Evolutionary conservation across 1,140 invertebrate genomes (phyloP), one percentile per base, ranked within the genome.

Genomic region (Drosophila subobscura): DNA sequence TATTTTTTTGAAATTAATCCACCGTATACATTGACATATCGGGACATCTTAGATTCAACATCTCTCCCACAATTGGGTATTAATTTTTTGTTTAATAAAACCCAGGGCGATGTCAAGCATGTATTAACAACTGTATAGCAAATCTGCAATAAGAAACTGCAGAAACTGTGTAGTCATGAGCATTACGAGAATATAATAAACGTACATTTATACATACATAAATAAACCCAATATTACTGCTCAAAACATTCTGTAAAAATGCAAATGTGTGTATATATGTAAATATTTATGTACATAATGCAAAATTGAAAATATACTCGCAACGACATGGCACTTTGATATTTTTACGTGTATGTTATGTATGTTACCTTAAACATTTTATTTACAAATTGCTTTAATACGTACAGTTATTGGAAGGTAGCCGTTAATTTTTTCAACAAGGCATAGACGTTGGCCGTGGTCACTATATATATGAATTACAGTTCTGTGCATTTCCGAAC

Each of bases 381-480:
- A 16, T 61, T 5, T 4, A n/a, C 3, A 6, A 29, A 8, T 27
- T 22, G 3, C 10, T 10, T 33, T 20, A 40, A 41, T 53, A 92
- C 92, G 93, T 92, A 96, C 95, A 81, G 94, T 95, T 72, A 96
- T 95, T 66, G 95, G 95, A 37, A 96, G 92, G 91, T 96, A 96
- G 73, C 93, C 93, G 91, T 95, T 95, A 65, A 96, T 95, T 93
- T 95, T 96, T 70, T 95, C 94, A 5, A 94, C 94, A 55, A 96
- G 93, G 80, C 93, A 93, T 89, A 95, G 92, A 74, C 94, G 94
- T 78, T 94, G 93, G 44, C 95, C 95, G 92, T 95, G 94, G 85
- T 95, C 95, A 5, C 95, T 95, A 91, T 95, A 96, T 86, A 96
- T 95, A 90, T 96, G 95, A 72, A 96, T 94, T 52, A 96, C 95